Conservation (phyloP, 2,888 invertebrate genomes). For the Crematogaster levior region DNA sequence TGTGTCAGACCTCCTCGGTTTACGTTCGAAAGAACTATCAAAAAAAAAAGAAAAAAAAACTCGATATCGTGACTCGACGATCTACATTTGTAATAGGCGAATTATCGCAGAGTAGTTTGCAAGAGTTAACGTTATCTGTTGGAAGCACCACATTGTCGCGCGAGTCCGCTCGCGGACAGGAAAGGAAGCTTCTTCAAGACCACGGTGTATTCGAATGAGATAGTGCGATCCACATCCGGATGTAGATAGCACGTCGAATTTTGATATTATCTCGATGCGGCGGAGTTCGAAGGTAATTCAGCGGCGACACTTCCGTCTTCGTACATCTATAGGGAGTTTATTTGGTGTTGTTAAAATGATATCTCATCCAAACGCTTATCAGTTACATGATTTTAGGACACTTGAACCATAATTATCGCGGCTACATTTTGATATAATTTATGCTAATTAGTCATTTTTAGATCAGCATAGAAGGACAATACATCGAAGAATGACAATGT, state of each 20-base stretch:
- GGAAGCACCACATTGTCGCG: background rate
- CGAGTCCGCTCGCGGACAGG: constrained; percentile 3
- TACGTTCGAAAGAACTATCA: background rate
- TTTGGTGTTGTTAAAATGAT: constrained; percentile 37
- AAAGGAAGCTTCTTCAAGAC: constrained; percentile 34
- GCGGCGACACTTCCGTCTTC: constrained; percentile 34
- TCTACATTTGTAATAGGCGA: constrained; percentile 3
- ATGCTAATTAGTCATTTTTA: background rate
- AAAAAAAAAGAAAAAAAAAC: background rate
- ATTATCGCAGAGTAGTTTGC: constrained; percentile 6
- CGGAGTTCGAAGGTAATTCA: constrained; percentile 28
- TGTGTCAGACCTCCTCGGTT: background rate
- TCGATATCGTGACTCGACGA: background rate
- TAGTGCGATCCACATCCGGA: constrained; percentile 33
- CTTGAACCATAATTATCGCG: background rate
- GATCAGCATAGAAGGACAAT: background rate
- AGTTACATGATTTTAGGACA: constrained; percentile 4
- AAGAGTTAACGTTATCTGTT: constrained; percentile 31
- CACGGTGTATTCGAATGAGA: constrained; percentile 35
- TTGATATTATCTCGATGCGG: constrained; percentile 33
- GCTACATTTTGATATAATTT: background rate
- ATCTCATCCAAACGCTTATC: constrained; percentile 11
- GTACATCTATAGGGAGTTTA: constrained; percentile 14
- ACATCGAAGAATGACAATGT: background rate
- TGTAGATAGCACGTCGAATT: constrained; percentile 38